phyloP scores from a whole-genome alignment of 1,140 invertebrate species.

The Tetragonula clypearis region DNA sequence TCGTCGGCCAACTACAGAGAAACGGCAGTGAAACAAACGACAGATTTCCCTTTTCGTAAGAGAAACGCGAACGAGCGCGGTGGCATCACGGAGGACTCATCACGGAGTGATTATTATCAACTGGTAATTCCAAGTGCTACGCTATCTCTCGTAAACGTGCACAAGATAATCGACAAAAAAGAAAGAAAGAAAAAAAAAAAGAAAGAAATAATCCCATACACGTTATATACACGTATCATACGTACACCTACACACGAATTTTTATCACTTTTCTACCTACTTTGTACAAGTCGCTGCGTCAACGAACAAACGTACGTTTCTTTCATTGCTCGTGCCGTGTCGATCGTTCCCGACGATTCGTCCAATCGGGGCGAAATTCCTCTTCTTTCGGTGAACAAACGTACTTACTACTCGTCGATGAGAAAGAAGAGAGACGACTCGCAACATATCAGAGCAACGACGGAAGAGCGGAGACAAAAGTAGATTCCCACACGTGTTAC shows the following conservation, averaged over 20 bases:
- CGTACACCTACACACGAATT: constrained; percentile 45
- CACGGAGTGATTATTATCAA: constrained; percentile 4
- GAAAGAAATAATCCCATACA: background rate
- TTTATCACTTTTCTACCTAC: constrained; percentile 70
- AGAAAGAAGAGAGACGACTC: constrained; percentile 45
- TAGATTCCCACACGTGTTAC: background rate
- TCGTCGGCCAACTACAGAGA: background rate
- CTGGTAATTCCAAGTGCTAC: constrained; percentile 26
- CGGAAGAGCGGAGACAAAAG: constrained; percentile 36
- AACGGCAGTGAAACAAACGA: constrained; percentile 19
- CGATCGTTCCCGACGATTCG: background rate
- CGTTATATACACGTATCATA: background rate
- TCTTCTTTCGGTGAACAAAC: constrained; percentile 22
- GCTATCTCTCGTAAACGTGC: constrained; percentile 45
- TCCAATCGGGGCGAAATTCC: constrained; percentile 3
- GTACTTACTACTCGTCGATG: constrained; percentile 45
- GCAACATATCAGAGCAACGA: constrained; percentile 72
- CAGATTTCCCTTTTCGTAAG: background rate
- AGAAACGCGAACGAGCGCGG: background rate
- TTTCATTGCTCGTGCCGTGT: constrained; percentile 24
- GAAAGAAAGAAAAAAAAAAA: background rate
- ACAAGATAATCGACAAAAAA: constrained; percentile 14
- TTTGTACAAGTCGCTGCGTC: constrained; percentile 55
- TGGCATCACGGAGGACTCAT: background rate
- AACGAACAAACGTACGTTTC: constrained; percentile 35